Conservation (phyloP, 2,113 vertebrate genomes). For the Pipa parva region DNA sequence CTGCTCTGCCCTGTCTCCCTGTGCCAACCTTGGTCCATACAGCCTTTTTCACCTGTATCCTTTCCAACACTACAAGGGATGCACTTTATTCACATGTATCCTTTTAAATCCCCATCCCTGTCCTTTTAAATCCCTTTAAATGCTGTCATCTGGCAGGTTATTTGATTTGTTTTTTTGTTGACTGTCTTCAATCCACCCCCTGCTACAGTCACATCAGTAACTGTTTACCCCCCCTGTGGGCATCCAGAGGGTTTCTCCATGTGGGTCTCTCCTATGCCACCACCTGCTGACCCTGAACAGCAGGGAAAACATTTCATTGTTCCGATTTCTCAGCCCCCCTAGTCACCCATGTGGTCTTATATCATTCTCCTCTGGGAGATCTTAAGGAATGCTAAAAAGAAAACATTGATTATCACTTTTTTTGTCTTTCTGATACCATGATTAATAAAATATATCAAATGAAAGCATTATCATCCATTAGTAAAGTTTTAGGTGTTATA, state of each 20-base stretch:
- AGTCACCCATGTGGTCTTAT: neutral
- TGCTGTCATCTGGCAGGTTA: no score
- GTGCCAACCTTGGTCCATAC: conserved; percentile 24
- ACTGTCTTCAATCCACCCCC: no score
- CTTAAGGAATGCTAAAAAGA: neutral
- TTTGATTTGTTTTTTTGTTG: no score
- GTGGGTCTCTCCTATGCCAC: neutral
- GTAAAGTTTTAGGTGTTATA: neutral
- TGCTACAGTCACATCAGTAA: conserved; percentile 21
- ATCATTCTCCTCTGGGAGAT: neutral
- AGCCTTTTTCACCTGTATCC: no score
- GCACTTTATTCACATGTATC: no score
- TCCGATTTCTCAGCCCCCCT: neutral
- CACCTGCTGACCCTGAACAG: neutral
- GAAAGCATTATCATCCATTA: neutral
- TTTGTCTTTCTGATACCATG: neutral
- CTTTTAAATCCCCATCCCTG: no score
- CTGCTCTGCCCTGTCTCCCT: no score
- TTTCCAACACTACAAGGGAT: no score
- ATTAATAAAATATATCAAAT: neutral
- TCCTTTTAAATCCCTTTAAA: no score
- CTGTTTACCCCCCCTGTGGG: neutral
- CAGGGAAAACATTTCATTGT: neutral
- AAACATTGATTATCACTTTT: neutral
- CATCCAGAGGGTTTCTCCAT: neutral